Percentiles rank a stretch among this genome's conserved stretches.
These are phyloP conservation scores for Serranus cabrilla DNA, from an alignment of 2,797 vertebrate genomes.

Conservation along the genomic window DNA sequence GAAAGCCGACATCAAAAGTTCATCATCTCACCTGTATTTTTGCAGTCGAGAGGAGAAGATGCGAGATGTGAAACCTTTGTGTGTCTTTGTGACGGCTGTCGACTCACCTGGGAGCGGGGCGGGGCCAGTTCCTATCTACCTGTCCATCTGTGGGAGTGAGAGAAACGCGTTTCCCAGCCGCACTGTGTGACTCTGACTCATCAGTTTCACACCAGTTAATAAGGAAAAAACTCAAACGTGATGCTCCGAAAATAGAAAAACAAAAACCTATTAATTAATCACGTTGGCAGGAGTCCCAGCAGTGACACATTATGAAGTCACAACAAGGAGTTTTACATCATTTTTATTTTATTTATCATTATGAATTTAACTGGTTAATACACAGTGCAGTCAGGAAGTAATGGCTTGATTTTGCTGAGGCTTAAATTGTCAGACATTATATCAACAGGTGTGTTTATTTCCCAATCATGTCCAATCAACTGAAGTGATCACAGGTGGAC, in stretches of 20 bases:
- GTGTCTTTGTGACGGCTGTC: conserved; percentile 19
- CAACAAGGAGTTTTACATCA: neutral
- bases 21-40: conserved; percentile 26
- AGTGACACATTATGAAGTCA: neutral
- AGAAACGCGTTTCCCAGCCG: neutral
- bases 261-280: neutral
- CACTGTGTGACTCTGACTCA: conserved; percentile 46
- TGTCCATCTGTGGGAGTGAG: conserved; percentile 24
- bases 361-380: neutral
- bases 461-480: too few relatives aligned
- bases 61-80: conserved; percentile 1
- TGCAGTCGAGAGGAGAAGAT: conserved; percentile 7
- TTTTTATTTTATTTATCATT: neutral
- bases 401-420: too few relatives aligned
- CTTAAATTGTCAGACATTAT: too few relatives aligned
- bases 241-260: conserved; percentile 28
- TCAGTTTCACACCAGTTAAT: conserved; percentile 28
- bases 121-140: conserved; percentile 30
- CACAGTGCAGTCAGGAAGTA: neutral
- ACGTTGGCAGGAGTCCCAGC: neutral
- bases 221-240: neutral
- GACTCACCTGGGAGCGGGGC: conserved; percentile 58
- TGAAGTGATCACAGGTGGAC: too few relatives aligned
- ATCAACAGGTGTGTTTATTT: too few relatives aligned
- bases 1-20: neutral